Evolutionary conservation across 2,113 vertebrate genomes (phyloP).

Genomic region (Panthera leo): DNA sequence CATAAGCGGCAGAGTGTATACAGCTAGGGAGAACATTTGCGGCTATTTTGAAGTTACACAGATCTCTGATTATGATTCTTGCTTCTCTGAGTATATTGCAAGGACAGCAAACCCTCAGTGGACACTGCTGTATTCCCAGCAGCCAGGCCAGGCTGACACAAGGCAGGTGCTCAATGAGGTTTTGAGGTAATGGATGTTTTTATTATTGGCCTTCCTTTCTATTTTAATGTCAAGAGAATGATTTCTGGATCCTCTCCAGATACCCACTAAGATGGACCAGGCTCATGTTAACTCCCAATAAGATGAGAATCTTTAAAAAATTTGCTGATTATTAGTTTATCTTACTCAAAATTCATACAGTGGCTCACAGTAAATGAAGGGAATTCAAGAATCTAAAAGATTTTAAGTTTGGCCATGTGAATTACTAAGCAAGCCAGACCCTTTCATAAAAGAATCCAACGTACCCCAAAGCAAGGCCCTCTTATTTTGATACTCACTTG

Average conservation of each 20-base stretch:
- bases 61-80: background rate
- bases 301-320: background rate
- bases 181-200: slow-evolving; percentile 1
- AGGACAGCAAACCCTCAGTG: background rate
- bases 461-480: background rate
- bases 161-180: background rate
- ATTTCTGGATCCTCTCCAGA: background rate
- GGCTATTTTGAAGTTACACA: background rate
- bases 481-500: slow-evolving; percentile 87
- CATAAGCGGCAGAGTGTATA: background rate
- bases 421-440: background rate
- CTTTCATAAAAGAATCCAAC: slow-evolving; percentile 18
- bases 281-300: background rate
- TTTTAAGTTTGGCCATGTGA: background rate
- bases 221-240: background rate
- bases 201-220: background rate
- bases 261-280: background rate
- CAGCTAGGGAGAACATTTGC: background rate
- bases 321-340: slow-evolving; percentile 28
- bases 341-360: background rate
- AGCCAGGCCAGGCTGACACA: background rate
- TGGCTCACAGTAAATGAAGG: slow-evolving; percentile 12
- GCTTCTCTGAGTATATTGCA: background rate
- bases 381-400: background rate
- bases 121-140: background rate